Evolutionary conservation across 2,113 vertebrate species (phyloP).

Genomic region (Butorides virescens): DNA sequence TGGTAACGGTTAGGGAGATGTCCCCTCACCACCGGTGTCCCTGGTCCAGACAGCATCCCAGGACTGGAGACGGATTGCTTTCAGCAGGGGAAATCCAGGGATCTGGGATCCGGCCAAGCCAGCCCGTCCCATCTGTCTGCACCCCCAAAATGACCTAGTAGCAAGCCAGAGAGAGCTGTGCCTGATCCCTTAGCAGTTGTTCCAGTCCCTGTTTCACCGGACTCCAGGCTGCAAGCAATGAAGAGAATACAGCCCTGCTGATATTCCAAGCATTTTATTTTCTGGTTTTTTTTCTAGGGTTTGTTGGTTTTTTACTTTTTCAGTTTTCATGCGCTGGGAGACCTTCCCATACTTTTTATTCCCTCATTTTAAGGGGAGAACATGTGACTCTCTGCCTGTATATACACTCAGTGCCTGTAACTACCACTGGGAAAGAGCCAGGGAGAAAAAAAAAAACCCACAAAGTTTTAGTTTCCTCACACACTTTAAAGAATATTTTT

Average conservation of each 20-base stretch:
- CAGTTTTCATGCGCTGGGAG: not conserved
- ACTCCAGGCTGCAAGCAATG: not conserved
- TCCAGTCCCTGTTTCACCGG: not conserved
- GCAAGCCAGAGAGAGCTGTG: not conserved
- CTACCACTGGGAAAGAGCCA: not conserved
- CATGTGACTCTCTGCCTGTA: not conserved
- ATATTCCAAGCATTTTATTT: not conserved
- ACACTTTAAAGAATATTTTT: slow-evolving; percentile 5
- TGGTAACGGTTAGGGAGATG: not conserved
- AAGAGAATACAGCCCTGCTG: not conserved
- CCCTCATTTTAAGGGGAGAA: not conserved
- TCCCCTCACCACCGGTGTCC: not conserved
- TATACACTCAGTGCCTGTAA: not conserved
- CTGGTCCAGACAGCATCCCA: not conserved
- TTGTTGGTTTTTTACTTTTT: not conserved
- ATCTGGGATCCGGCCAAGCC: not conserved
- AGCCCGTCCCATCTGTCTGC: not conserved
- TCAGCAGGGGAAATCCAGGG: not conserved
- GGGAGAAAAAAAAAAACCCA: not conserved
- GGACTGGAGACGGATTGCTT: not conserved
- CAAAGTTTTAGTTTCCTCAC: not conserved
- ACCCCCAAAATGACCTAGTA: not conserved
- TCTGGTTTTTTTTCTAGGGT: too few relatives aligned
- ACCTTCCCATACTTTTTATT: not conserved
- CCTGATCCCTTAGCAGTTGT: not conserved